Evolutionary conservation across 2,797 vertebrate species (phyloP).

Genomic region (Gambusia yucatana): DNA sequence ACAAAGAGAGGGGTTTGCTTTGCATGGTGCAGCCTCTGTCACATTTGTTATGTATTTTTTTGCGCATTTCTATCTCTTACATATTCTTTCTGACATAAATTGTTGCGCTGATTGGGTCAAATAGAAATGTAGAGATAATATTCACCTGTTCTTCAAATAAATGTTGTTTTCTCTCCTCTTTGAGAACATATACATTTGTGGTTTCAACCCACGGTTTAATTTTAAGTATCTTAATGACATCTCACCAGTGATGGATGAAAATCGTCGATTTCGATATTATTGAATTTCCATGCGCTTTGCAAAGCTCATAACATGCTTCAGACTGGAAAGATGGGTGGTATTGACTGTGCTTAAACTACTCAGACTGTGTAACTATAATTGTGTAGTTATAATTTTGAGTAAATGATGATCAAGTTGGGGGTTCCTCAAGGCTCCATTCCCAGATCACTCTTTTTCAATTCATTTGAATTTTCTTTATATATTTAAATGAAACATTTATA

Average conservation of each 20-base stretch:
- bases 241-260: background rate
- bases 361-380: background rate
- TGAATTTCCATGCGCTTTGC: background rate
- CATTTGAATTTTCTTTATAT: background rate
- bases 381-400: background rate
- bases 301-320: background rate
- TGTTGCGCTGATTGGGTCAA: background rate
- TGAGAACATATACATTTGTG: background rate
- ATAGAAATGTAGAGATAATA: background rate
- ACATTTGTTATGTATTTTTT: conserved; percentile 5
- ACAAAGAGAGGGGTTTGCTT: conserved; percentile 21
- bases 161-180: background rate
- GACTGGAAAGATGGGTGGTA: background rate
- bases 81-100: background rate
- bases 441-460: background rate
- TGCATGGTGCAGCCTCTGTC: background rate
- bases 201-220: background rate
- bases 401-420: background rate
- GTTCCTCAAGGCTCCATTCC: background rate
- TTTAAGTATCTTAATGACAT: background rate
- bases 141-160: background rate
- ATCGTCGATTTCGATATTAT: background rate
- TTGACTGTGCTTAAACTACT: background rate
- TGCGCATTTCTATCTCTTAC: conserved; percentile 4
- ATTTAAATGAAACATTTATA: background rate